Conservation (phyloP, 2,113 vertebrate species). For the Bucco capensis region DNA sequence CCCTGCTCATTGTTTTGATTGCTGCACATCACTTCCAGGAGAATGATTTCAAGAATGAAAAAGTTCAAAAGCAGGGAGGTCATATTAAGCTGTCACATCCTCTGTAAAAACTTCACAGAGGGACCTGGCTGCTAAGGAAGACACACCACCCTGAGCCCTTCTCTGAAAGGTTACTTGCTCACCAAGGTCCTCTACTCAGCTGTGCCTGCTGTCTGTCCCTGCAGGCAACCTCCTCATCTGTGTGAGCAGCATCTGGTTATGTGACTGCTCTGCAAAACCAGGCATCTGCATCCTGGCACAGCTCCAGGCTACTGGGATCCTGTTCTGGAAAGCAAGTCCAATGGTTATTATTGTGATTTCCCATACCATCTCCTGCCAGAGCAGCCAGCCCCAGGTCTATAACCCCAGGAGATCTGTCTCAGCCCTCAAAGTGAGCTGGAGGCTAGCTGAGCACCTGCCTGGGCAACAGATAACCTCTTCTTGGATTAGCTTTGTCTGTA, state of each 20-base stretch:
- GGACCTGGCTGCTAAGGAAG: background rate
- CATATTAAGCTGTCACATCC: background rate
- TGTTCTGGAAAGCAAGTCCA: background rate
- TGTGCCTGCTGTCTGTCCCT: background rate
- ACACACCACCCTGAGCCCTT: background rate
- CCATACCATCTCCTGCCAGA: background rate
- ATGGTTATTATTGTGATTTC: background rate
- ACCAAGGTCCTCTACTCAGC: background rate
- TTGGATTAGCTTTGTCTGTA: background rate
- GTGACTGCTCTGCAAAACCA: background rate
- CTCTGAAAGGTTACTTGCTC: background rate
- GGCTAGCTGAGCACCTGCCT: background rate
- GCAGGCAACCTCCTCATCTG: background rate
- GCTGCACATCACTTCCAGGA: background rate
- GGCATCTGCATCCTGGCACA: background rate
- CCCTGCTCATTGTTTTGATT: background rate
- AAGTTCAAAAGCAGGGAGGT: background rate
- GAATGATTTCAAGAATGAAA: background rate
- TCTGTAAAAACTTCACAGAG: background rate
- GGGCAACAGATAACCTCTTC: background rate
- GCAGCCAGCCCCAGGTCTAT: background rate
- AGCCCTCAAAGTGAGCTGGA: background rate
- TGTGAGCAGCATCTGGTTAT: background rate
- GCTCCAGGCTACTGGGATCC: background rate
- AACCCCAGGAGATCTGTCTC: background rate